Conservation (phyloP, 2,113 vertebrate species). For the Vicugna pacos region DNA sequence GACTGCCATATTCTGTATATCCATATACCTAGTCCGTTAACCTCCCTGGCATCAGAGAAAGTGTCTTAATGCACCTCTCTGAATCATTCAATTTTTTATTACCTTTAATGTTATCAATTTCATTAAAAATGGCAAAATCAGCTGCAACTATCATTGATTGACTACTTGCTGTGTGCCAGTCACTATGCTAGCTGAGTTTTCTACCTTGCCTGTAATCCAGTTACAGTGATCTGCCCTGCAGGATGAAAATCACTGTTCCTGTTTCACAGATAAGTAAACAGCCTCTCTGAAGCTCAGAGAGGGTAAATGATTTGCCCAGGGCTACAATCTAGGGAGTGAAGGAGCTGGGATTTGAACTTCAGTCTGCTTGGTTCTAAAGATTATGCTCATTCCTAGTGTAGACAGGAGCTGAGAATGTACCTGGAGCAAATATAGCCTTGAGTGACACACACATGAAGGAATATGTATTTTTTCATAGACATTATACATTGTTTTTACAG, state of each 20-base stretch:
- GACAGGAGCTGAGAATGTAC: not conserved
- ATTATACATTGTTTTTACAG: not conserved
- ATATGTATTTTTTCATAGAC: conserved; percentile 41
- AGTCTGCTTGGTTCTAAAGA: not conserved
- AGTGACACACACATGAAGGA: not conserved
- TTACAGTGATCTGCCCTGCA: not conserved
- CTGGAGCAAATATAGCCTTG: not conserved
- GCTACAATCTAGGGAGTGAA: not conserved
- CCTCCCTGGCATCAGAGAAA: not conserved
- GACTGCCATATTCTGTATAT: not conserved
- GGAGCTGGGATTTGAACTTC: not conserved
- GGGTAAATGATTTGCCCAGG: not conserved
- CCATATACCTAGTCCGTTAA: not conserved
- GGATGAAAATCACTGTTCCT: not conserved
- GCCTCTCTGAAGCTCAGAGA: not conserved
- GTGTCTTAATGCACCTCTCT: not conserved
- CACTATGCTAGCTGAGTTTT: not conserved
- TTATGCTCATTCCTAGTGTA: not conserved
- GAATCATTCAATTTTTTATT: not conserved
- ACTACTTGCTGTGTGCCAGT: not conserved
- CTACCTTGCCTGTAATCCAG: not conserved
- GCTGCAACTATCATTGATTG: not conserved
- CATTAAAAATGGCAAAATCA: not conserved
- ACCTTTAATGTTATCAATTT: not conserved
- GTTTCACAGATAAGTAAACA: not conserved